A percentile compares a stretch with the other conserved stretches of the same genome.
Conservation (phyloP, 2,113 vertebrate genomes). For the Microcebus lehilahytsara region DNA sequence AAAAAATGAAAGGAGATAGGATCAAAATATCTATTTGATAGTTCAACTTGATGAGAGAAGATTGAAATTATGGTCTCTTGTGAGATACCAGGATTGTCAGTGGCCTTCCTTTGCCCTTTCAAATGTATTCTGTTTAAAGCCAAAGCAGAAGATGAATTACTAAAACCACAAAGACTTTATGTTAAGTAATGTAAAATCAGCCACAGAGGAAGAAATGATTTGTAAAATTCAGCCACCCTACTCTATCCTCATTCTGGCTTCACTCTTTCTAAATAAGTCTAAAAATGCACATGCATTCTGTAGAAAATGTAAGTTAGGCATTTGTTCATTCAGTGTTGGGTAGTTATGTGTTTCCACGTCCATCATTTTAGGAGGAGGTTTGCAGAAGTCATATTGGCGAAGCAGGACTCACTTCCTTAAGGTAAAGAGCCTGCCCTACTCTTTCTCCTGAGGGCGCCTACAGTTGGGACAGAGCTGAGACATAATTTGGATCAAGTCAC, state of each 20-base stretch:
- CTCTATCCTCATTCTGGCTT: not conserved
- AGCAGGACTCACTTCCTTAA: not conserved
- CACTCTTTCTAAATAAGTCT: not conserved
- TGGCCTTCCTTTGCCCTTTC: not conserved
- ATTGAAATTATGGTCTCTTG: not conserved
- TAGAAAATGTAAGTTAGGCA: not conserved
- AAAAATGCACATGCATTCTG: not conserved
- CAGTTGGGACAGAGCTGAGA: not conserved
- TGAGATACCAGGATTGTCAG: not conserved
- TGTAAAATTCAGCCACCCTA: not conserved
- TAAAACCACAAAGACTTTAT: not conserved
- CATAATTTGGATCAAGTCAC: not conserved
- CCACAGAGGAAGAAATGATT: not conserved
- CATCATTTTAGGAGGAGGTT: not conserved
- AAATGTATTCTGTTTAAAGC: not conserved
- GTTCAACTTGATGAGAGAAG: not conserved
- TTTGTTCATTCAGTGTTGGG: not conserved
- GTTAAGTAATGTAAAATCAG: not conserved
- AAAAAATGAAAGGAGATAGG: not conserved
- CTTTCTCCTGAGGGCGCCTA: not conserved
- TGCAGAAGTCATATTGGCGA: not conserved
- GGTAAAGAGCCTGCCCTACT: not conserved
- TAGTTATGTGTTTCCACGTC: not conserved
- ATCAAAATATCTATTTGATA: not conserved
- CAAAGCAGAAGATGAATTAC: slow-evolving; percentile 11